Evolutionary conservation across 1,140 invertebrate species (phyloP).

Genomic region (Pantala flavescens): DNA sequence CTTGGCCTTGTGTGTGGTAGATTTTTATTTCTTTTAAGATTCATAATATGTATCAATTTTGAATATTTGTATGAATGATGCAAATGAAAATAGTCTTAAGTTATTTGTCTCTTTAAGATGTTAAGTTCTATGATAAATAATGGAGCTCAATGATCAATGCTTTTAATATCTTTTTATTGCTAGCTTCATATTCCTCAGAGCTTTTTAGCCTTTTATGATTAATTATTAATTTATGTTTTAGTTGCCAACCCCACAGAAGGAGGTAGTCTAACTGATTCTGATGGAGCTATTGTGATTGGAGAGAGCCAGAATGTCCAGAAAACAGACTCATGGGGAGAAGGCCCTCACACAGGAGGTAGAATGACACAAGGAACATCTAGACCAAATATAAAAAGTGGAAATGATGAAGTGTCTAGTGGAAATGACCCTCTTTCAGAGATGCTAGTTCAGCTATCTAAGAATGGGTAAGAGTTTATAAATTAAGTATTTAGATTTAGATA

Average conservation of each 20-base stretch:
- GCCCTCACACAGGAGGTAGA: background rate
- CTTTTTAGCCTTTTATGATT: too few species aligned
- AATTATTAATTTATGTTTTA: background rate
- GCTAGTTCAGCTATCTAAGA: background rate
- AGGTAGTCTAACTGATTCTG: background rate
- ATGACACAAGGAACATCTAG: background rate
- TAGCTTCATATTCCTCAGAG: too few species aligned
- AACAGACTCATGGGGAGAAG: background rate
- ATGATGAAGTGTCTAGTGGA: background rate
- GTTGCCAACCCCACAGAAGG: background rate
- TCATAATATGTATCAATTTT: too few species aligned
- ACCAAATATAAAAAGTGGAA: background rate
- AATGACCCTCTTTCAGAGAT: constrained; percentile 9
- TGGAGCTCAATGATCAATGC: too few species aligned
- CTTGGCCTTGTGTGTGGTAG: too few species aligned
- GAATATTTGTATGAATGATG: too few species aligned
- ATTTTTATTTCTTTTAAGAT: too few species aligned
- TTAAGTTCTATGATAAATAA: too few species aligned
- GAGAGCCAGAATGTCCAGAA: background rate
- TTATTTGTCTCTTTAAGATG: too few species aligned
- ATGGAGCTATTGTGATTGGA: background rate
- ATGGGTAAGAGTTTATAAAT: background rate
- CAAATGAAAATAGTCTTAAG: too few species aligned
- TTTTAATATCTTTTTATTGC: too few species aligned
- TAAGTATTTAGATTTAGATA: too few species aligned